These are phyloP conservation scores for Suricata suricatta DNA, from an alignment of 2,113 vertebrate species.

Conservation along the genomic window DNA sequence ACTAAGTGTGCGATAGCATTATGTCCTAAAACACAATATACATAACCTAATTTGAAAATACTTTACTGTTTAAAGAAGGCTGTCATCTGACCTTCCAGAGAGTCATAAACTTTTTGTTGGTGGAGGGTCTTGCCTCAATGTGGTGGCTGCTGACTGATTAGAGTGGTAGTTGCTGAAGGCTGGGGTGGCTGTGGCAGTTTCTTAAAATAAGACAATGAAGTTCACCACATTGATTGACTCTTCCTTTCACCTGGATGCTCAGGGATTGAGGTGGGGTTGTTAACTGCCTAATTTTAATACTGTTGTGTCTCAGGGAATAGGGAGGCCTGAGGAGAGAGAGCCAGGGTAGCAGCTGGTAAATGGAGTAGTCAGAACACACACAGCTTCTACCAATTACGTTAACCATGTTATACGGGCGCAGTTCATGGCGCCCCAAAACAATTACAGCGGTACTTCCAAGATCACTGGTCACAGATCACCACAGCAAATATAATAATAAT, in stretches of 20 bases:
- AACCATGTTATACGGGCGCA: neutral
- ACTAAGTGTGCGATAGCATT: neutral
- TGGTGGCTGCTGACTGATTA: neutral
- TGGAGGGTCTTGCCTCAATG: neutral
- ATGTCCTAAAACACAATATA: neutral
- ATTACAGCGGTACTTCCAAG: neutral
- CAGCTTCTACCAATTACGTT: neutral
- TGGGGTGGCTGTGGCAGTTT: neutral
- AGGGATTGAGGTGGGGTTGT: neutral
- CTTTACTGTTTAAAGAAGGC: neutral
- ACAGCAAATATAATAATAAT: neutral
- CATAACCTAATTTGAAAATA: neutral
- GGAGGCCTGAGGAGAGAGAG: neutral
- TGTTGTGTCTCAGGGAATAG: neutral
- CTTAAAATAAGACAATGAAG: neutral
- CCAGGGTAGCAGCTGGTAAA: neutral
- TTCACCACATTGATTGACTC: neutral
- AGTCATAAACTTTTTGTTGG: neutral
- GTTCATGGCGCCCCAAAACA: neutral
- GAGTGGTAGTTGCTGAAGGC: neutral
- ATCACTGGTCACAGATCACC: neutral
- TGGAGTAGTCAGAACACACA: neutral
- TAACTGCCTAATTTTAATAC: neutral
- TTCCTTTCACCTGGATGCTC: neutral
- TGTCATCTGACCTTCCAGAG: neutral